These are phyloP conservation scores for Macrobrachium rosenbergii DNA, from an alignment of 1,140 invertebrate species.

Conservation along the genomic window DNA sequence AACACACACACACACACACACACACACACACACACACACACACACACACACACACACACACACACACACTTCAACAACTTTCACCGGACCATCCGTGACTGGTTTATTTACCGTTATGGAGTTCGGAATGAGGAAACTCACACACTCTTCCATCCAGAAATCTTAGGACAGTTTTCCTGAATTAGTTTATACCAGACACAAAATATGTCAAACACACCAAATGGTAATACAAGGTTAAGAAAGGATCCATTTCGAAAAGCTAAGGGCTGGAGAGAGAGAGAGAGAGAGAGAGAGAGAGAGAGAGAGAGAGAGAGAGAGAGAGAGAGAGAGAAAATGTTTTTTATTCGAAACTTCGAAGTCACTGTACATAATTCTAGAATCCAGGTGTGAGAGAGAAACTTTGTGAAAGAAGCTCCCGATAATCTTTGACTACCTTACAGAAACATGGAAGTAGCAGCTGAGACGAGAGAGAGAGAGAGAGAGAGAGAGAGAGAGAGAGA, in stretches of 20 bases:
- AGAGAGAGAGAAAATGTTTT: not conserved
- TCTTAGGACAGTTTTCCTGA: too few species aligned
- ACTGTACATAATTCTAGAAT: too few species aligned
- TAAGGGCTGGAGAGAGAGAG: not conserved
- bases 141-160: too few species aligned
- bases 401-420: too few species aligned
- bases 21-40: not conserved
- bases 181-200: too few species aligned
- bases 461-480: slow-evolving; percentile 12
- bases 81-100: not conserved
- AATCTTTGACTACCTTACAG: too few species aligned
- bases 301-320: slow-evolving; percentile 7
- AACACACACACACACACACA: not conserved
- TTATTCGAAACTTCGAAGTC: too few species aligned
- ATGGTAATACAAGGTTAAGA: too few species aligned
- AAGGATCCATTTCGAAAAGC: not conserved
- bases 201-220: too few species aligned
- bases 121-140: not conserved
- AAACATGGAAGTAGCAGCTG: not conserved
- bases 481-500: slow-evolving; percentile 23
- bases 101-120: not conserved
- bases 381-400: too few species aligned
- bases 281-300: slow-evolving; percentile 8
- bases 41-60: not conserved
- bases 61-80: not conserved